Base-by-base conservation (phyloP, 2,888 invertebrate species). In the Ornithoptera alexandrae region DNA sequence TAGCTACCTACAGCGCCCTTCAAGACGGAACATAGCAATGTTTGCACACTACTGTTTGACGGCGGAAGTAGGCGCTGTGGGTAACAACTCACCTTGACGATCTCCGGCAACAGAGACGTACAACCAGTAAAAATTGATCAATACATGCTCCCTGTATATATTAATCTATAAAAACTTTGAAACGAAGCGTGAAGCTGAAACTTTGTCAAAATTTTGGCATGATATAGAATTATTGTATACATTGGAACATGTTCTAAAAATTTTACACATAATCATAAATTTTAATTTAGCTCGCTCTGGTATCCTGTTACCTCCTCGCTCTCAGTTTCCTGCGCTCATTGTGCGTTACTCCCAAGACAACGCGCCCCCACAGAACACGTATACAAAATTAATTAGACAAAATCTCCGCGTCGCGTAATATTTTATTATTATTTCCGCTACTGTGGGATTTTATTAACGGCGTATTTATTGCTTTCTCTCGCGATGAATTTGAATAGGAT, bases 241-340 rank as follows among this genome's bases (percentile, higher is more conserved):
- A 87, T 84, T 82, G 87, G 87, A 90, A 88, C 85, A 82, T 85
- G 86, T 86, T 87, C 85, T 85, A 88, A 89, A 86, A 92, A 90
- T 89, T 90, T 92, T 87, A 90, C 89, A 89, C 87, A 90, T 90
- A 92, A 90, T 92, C 91, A 92, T 92, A 92, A 92, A 92, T 92
- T 92, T 88, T 90, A 90, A 92, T 92, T 92, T 92, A 86, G 84
- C 86, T 80, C 84, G 86, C 84, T 84, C 84, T 82, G 81, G 90
- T 86, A 90, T 92, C 92, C 84, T 84, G 90, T 91, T 91, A 86
- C 90, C 82, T 82, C 84, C 86, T 50, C 80, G 80, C 86, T 80
- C 88, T 86, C 86, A 86, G 90, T 88, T 86, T 87, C 85, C 85
- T 86, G 84, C 81, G 84, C 85, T 88, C 87, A 88, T 89, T 91